Evolutionary conservation across 2,888 invertebrate genomes (phyloP).

Genomic region (Phalera bucephala): DNA sequence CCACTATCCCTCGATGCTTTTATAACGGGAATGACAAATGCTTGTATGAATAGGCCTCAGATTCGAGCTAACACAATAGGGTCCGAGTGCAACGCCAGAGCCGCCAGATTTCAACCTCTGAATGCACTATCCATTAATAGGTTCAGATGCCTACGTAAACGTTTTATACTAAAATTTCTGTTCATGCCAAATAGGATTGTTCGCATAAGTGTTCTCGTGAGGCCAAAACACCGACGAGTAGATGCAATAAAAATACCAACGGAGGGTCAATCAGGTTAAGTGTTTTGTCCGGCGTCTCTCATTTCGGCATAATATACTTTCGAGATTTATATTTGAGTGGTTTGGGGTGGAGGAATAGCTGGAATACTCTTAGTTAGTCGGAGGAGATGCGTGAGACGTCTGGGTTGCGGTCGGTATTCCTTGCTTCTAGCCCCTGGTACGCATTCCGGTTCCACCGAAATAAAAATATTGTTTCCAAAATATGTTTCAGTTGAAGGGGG

Average conservation of each 20-base stretch:
- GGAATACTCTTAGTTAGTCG: slow-evolving; percentile 35
- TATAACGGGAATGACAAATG: slow-evolving; percentile 25
- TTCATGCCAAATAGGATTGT: slow-evolving; percentile 34
- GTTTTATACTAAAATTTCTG: too few relatives aligned
- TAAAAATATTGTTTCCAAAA: too few relatives aligned
- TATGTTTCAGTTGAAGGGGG: too few relatives aligned
- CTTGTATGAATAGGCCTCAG: slow-evolving; percentile 9
- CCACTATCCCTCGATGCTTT: too few relatives aligned
- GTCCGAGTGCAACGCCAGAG: slow-evolving; percentile 22
- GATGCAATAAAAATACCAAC: slow-evolving; percentile 71
- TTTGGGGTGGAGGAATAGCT: slow-evolving; percentile 56
- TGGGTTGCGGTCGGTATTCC: slow-evolving; percentile 20
- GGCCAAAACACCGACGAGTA: slow-evolving; percentile 42
- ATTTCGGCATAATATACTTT: slow-evolving; percentile 58
- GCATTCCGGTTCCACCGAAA: slow-evolving; percentile 27
- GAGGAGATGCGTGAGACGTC: slow-evolving; percentile 3
- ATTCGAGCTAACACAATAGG: slow-evolving; percentile 21
- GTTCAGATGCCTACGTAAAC: too few relatives aligned
- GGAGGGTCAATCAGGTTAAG: slow-evolving; percentile 73
- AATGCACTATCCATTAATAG: slow-evolving; percentile 1
- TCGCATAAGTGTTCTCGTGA: slow-evolving; percentile 44
- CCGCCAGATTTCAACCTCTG: slow-evolving; percentile 23
- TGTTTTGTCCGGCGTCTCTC: slow-evolving; percentile 59
- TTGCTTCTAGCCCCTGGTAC: slow-evolving; percentile 15
- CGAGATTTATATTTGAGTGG: slow-evolving; percentile 58